Percentiles rank a stretch among this genome's conserved stretches.
Conservation (phyloP, 1,140 invertebrate species). For the Eriocheir sinensis region DNA sequence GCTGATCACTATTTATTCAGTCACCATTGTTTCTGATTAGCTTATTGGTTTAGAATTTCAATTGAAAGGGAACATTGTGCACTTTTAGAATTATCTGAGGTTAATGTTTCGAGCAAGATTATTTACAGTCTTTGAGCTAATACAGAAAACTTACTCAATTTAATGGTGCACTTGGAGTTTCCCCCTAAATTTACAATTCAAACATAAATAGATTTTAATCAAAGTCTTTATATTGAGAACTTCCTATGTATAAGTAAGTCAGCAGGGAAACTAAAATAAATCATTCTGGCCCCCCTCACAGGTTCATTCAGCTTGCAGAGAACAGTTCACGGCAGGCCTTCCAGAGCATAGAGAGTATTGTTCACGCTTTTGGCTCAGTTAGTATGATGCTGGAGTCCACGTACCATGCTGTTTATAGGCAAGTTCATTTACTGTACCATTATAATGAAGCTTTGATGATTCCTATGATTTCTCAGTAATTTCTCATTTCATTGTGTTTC, state of each 20-base stretch:
- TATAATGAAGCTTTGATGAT: too few relatives aligned
- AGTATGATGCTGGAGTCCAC: constrained; percentile 98
- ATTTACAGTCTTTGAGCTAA: background rate
- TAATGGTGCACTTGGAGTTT: background rate
- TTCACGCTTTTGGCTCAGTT: constrained; percentile 94
- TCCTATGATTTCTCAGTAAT: background rate
- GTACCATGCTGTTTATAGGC: constrained; percentile 92
- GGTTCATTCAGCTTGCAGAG: constrained; percentile 85
- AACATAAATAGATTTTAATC: too few relatives aligned
- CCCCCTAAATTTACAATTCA: background rate
- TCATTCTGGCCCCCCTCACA: background rate
- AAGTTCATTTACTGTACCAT: background rate
- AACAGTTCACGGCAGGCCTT: constrained; percentile 95
- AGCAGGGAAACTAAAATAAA: too few relatives aligned
- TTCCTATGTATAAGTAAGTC: too few relatives aligned
- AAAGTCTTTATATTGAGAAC: too few relatives aligned
- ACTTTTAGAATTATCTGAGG: background rate
- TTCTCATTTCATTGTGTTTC: background rate
- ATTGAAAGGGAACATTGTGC: background rate
- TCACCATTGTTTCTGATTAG: background rate
- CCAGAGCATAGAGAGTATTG: constrained; percentile 95
- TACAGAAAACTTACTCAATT: background rate
- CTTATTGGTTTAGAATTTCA: background rate
- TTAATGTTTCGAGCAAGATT: background rate
- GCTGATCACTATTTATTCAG: background rate